Percentiles rank a stretch among this genome's conserved stretches.
Conservation (phyloP, 2,888 invertebrate species). For the Drosophila testacea region DNA sequence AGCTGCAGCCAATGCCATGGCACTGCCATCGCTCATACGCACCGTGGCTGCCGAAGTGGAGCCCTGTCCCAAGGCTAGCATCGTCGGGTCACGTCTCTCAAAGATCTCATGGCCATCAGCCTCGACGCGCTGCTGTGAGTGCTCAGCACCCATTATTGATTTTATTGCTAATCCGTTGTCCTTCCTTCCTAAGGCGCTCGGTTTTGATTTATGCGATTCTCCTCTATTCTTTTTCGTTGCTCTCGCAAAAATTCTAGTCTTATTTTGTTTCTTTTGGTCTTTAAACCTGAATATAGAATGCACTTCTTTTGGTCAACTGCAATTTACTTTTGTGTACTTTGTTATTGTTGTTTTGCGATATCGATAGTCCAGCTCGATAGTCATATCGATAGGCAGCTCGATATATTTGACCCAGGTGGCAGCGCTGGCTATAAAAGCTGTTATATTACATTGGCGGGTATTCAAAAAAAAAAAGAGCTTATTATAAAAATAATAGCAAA, state of each 20-base stretch:
- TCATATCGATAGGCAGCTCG: slow-evolving; percentile 2
- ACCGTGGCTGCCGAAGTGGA: slow-evolving; percentile 8
- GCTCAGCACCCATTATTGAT: slow-evolving; percentile 88
- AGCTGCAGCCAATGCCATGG: slow-evolving; percentile 52
- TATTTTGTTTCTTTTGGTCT: background rate
- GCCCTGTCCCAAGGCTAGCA: slow-evolving; percentile 7
- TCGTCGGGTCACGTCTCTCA: slow-evolving; percentile 58
- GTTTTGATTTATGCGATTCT: background rate
- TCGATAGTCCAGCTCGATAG: slow-evolving; percentile 1
- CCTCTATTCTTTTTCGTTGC: background rate
- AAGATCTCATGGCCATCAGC: slow-evolving; percentile 80
- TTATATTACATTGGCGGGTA: no score
- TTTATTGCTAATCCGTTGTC: slow-evolving; percentile 26
- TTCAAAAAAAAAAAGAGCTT: no score
- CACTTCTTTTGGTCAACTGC: background rate
- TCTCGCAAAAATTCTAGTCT: background rate
- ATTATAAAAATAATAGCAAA: no score
- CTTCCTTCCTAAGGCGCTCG: background rate
- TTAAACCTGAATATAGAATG: background rate
- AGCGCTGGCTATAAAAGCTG: background rate
- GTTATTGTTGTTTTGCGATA: slow-evolving; percentile 24
- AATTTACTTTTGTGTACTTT: slow-evolving; percentile 8
- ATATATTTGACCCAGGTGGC: background rate
- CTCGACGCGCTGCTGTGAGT: slow-evolving; percentile 86
- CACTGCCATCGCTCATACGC: slow-evolving; percentile 49